Evolutionary conservation across 2,888 invertebrate species (phyloP), one percentile per base, ranked within the genome.

Genomic region (Aphelenchoides bicaudatus): DNA sequence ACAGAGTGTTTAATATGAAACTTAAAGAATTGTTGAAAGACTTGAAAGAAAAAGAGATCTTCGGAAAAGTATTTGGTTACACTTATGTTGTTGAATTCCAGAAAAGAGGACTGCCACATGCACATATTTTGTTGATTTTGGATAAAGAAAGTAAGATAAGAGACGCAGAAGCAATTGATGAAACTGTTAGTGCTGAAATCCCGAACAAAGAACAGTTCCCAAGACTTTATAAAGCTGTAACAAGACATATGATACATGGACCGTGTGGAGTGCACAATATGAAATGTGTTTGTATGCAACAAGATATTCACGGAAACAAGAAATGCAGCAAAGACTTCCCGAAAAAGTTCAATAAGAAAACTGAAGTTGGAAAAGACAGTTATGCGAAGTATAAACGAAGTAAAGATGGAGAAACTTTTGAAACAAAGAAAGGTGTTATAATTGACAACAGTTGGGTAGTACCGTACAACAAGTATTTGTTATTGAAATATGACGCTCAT

Each of bases 221-320:
- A 1, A 68, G 49, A 3, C 65, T 81, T 23, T 65, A 72, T 63
- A 63, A 72, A 2, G 68, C 79, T 66, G 77, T 81, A 39, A 37
- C 25, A 28, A 53, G 56, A 23, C 67, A 79, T 49, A 82, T 81
- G 67, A 60, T 74, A 37, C 80, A 80, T 68, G 78, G 79, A 3
- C 79, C 79, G n/a, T 80, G 79, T 65, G 80, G 80, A 58, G 58
- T n/a, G 13, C 52, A 76, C 10, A 80, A 79, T 64, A 51, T 38
- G 4, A 64, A 59, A 57, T 75, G 48, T 74, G 38, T 56, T n/a
- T 67, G 67, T 51, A 59, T 59, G 59, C 47, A 49, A 39, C 10
- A 50, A 49, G 16, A n/a, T 8, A 43, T 49, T 2, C 56, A 16
- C 1, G 61, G 61, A 61, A 62, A 39, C 1, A 21, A 13, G 29